Percentiles rank a stretch among this genome's conserved stretches.
phyloP scores from a whole-genome alignment of 2,113 vertebrate species.

The Raja brachyura region DNA sequence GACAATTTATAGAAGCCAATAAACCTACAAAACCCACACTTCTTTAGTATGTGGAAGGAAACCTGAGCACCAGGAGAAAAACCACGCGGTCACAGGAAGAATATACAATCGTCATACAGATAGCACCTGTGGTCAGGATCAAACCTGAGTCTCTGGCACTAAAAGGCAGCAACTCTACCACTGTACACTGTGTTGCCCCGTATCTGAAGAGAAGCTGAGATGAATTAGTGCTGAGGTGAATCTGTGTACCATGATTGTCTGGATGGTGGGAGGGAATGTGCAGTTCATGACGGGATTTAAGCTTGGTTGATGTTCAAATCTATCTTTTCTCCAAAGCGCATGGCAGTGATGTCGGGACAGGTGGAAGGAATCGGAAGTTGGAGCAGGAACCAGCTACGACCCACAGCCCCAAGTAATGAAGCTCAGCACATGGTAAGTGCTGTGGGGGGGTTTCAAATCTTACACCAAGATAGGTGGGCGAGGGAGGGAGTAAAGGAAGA shows the following conservation, averaged over 20 bases:
- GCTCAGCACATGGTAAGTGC: neutral
- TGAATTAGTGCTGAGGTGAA: neutral
- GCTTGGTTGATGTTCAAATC: neutral
- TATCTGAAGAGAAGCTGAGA: neutral
- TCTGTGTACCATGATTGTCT: too few relatives aligned
- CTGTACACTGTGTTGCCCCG: too few relatives aligned
- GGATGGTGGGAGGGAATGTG: neutral
- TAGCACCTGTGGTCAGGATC: too few relatives aligned
- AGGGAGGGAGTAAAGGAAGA: neutral
- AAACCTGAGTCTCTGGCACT: too few relatives aligned
- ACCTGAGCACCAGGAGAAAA: too few relatives aligned
- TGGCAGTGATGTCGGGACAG: neutral
- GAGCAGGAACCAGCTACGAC: neutral
- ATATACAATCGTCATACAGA: neutral
- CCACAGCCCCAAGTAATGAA: neutral
- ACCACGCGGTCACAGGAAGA: too few relatives aligned
- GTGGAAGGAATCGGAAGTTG: neutral
- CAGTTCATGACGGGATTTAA: neutral
- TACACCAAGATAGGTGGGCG: neutral
- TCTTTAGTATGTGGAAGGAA: too few relatives aligned
- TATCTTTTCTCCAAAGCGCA: neutral
- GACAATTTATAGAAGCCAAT: too few relatives aligned
- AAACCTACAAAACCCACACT: too few relatives aligned
- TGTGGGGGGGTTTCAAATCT: too few relatives aligned
- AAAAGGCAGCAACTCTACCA: too few relatives aligned